These are phyloP conservation scores for Scaptodrosophila lebanonensis DNA, from an alignment of 1,140 invertebrate species.

Conservation along the genomic window DNA sequence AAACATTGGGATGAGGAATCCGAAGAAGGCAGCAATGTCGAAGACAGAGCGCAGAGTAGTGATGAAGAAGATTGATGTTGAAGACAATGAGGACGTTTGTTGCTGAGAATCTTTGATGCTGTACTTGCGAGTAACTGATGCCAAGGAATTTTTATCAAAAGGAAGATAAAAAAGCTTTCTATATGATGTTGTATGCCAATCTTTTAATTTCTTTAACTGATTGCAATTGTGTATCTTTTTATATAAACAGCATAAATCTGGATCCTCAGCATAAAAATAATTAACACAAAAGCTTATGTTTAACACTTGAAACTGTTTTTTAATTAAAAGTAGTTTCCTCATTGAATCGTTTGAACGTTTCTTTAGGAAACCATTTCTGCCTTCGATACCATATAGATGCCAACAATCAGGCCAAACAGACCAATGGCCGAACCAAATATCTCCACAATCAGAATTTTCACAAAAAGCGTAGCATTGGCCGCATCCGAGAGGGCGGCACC, in stretches of 20 bases:
- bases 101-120: no score
- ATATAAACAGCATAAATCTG: no score
- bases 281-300: no score
- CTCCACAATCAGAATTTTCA: slow-evolving; percentile 98
- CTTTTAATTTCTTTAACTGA: no score
- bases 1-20: slow-evolving; percentile 94
- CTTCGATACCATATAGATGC: slow-evolving; percentile 92
- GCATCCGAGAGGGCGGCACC: slow-evolving; percentile 97
- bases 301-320: no score
- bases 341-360: neutral
- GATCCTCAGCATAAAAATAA: no score
- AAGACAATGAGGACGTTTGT: no score
- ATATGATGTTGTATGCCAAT: no score
- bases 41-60: slow-evolving; percentile 17
- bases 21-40: slow-evolving; percentile 25
- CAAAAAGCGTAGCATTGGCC: slow-evolving; percentile 94
- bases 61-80: slow-evolving; percentile 43
- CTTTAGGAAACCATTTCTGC: slow-evolving; percentile 78
- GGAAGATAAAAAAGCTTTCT: no score
- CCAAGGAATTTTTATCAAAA: no score
- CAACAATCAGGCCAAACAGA: slow-evolving; percentile 97
- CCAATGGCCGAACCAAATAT: slow-evolving; percentile 99
- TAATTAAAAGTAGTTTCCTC: slow-evolving; percentile 30
- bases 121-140: no score
- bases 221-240: no score